Conservation (phyloP, 2,797 vertebrate genomes). For the Echeneis naucrates region DNA sequence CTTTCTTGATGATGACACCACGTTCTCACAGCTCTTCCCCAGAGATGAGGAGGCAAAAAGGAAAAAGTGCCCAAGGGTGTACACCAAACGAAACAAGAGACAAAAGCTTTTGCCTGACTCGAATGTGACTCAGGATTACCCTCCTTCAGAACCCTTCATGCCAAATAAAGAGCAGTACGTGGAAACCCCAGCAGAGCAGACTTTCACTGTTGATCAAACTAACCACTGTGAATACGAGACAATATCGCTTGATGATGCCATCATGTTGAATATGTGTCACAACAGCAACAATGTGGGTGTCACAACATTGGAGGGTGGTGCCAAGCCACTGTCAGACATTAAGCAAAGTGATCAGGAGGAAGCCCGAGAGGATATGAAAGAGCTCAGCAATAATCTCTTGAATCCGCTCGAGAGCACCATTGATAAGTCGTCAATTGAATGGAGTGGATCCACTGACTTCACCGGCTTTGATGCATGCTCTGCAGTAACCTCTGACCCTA, state of each 20-base stretch:
- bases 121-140: conserved; percentile 40
- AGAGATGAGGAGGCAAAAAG: conserved; percentile 86
- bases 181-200: conserved; percentile 79
- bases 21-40: conserved; percentile 93
- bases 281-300: no score
- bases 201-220: conserved; percentile 80
- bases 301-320: conserved; percentile 71
- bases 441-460: conserved; percentile 78
- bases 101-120: conserved; percentile 72
- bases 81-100: conserved; percentile 91
- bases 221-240: conserved; percentile 87
- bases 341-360: conserved; percentile 59
- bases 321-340: conserved; percentile 50
- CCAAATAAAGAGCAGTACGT: conserved; percentile 72
- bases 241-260: conserved; percentile 87
- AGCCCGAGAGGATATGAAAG: conserved; percentile 58
- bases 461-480: conserved; percentile 62
- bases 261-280: conserved; percentile 90
- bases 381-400: conserved; percentile 69
- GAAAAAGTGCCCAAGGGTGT: conserved; percentile 92
- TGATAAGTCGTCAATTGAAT: conserved; percentile 72
- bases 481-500: conserved; percentile 68
- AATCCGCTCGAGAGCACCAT: conserved; percentile 77
- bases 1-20: conserved; percentile 89
- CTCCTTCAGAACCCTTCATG: conserved; percentile 54